phyloP scores from a whole-genome alignment of 2,888 invertebrate species.

The Cantharis nigra region DNA sequence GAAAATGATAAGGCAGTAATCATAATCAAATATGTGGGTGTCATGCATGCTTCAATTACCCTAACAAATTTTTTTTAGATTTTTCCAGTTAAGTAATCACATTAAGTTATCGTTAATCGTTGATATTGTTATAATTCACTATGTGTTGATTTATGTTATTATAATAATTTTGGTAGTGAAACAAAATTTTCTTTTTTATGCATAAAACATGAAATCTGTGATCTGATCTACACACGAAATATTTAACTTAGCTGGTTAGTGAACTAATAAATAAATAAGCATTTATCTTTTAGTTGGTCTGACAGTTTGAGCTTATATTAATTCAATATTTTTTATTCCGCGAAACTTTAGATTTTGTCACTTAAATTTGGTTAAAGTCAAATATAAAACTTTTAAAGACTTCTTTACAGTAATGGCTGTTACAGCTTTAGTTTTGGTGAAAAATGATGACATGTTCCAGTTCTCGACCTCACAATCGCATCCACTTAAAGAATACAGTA shows the following conservation, averaged over 20 bases:
- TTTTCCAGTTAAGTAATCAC: neutral
- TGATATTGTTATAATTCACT: neutral
- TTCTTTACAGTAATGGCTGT: slow-evolving; percentile 20
- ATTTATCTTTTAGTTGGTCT: neutral
- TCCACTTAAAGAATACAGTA: slow-evolving; percentile 10
- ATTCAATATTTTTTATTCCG: neutral
- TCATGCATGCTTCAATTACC: neutral
- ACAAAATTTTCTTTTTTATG: neutral
- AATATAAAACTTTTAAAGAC: slow-evolving; percentile 13
- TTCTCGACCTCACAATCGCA: slow-evolving; percentile 21
- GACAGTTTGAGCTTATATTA: neutral
- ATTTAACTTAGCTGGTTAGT: neutral
- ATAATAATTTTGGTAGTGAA: neutral
- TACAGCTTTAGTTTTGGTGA: slow-evolving; percentile 14
- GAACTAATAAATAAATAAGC: neutral
- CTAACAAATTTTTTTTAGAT: neutral
- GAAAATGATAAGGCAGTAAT: neutral
- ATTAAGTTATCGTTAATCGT: neutral
- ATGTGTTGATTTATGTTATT: neutral
- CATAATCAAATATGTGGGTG: neutral
- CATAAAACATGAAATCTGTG: neutral
- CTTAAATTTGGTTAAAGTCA: slow-evolving; percentile 10
- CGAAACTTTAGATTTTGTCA: neutral
- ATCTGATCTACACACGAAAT: neutral
- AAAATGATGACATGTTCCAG: slow-evolving; percentile 24